These are phyloP conservation scores for Dendroctonus valens DNA, from an alignment of 1,140 invertebrate species.

Conservation along the genomic window DNA sequence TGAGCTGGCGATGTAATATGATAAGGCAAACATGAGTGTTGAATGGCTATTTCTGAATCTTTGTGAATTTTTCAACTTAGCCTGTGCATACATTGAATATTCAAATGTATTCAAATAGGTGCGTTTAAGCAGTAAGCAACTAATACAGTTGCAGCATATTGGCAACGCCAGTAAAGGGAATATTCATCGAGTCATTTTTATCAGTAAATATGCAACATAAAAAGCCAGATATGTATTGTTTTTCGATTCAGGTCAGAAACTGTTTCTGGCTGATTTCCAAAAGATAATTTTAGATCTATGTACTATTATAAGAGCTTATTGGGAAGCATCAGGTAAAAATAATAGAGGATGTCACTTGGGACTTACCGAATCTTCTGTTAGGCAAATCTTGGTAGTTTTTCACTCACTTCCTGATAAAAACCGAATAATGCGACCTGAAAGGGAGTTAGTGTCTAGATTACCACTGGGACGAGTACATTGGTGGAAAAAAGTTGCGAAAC, in stretches of 20 bases:
- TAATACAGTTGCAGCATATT: background rate
- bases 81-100: background rate
- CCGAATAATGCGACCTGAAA: too few species aligned
- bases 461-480: conserved; percentile 13
- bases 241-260: conserved; percentile 28
- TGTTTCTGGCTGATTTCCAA: conserved; percentile 38
- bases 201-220: conserved; percentile 14
- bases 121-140: background rate
- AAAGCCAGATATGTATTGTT: conserved; percentile 30
- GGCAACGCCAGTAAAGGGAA: background rate
- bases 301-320: conserved; percentile 27
- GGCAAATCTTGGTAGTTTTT: conserved; percentile 30
- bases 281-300: conserved; percentile 40
- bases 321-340: background rate
- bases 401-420: conserved; percentile 8
- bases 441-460: background rate
- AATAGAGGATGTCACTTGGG: conserved; percentile 2
- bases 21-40: background rate
- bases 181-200: conserved; percentile 3
- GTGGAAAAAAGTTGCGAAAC: conserved; percentile 1
- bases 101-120: conserved; percentile 1
- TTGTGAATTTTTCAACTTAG: background rate
- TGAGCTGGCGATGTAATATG: too few species aligned
- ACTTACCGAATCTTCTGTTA: conserved; percentile 33
- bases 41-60: background rate